Percentiles rank a stretch among this genome's conserved stretches.
These are phyloP conservation scores for Hyperoplus immaculatus DNA, from an alignment of 2,797 vertebrate species.

Conservation along the genomic window DNA sequence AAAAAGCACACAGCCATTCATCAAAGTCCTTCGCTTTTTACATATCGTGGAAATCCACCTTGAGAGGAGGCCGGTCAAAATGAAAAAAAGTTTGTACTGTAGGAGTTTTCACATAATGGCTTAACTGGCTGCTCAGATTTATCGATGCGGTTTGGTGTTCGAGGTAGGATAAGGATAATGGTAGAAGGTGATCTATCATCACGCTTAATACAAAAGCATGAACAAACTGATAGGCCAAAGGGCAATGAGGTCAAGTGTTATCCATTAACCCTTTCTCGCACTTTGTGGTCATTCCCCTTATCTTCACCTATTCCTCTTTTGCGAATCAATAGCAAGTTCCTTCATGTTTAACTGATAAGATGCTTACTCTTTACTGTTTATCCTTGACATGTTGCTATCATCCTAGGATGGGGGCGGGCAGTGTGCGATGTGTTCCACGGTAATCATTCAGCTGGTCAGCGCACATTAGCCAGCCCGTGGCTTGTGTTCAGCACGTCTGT, in stretches of 20 bases:
- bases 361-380: slow-evolving; percentile 17
- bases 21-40: slow-evolving; percentile 57
- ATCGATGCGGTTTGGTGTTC: background rate
- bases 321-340: slow-evolving; percentile 24
- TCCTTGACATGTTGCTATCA: slow-evolving; percentile 17
- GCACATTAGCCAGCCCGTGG: slow-evolving; percentile 14
- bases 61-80: background rate
- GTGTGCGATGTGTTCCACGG: slow-evolving; percentile 2
- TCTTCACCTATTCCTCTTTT: background rate
- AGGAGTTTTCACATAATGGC: slow-evolving; percentile 10
- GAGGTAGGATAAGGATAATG: slow-evolving; percentile 8
- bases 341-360: slow-evolving; percentile 28
- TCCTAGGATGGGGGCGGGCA: background rate
- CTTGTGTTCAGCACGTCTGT: slow-evolving; percentile 42
- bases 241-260: slow-evolving; percentile 33
- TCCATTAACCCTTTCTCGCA: slow-evolving; percentile 15
- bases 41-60: slow-evolving; percentile 46
- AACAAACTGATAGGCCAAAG: slow-evolving; percentile 5
- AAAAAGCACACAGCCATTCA: slow-evolving; percentile 56
- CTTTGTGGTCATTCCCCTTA: background rate
- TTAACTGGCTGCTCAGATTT: slow-evolving; percentile 18
- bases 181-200: slow-evolving; percentile 11
- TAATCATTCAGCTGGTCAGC: slow-evolving; percentile 29
- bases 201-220: slow-evolving; percentile 7
- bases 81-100: background rate